A percentile compares a stretch with the other conserved stretches of the same genome.
phyloP scores from a whole-genome alignment of 1,140 invertebrate species.

The Tyrophagus putrescentiae region DNA sequence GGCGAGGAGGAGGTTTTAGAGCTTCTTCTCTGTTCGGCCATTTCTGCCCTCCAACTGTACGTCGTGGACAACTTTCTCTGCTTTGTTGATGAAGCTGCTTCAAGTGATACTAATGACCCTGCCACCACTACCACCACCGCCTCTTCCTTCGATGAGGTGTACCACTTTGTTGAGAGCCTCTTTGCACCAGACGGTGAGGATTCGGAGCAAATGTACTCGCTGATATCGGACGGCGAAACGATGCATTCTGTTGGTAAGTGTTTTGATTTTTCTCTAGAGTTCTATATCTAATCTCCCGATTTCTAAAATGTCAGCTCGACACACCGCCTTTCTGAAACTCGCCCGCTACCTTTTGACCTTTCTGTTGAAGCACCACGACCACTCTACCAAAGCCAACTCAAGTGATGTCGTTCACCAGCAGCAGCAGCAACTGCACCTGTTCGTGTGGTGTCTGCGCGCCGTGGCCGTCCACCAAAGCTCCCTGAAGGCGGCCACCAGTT shows the following conservation, averaged over 20 bases:
- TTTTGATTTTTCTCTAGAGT: neutral
- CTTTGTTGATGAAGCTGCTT: neutral
- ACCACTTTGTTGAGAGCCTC: constrained; percentile 1
- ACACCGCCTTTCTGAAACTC: neutral
- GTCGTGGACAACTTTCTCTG: constrained; percentile 16
- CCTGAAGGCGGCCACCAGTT: neutral
- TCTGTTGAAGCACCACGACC: too few relatives aligned
- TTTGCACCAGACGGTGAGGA: neutral
- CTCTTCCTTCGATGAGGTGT: constrained; percentile 10
- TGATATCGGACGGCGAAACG: neutral
- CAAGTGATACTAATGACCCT: too few relatives aligned
- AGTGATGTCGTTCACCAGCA: neutral
- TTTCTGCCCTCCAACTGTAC: constrained; percentile 9
- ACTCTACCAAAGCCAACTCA: neutral
- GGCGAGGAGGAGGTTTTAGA: neutral
- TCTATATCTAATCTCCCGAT: neutral
- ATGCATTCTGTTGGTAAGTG: constrained; percentile 9
- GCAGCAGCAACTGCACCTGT: neutral
- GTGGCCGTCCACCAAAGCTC: constrained; percentile 11
- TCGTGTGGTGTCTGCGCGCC: constrained; percentile 4
- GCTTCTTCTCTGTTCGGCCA: neutral
- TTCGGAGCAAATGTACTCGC: too few relatives aligned
- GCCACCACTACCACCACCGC: too few relatives aligned
- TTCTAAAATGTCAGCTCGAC: neutral
- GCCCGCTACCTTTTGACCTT: neutral